Conservation (phyloP, 2,888 invertebrate species). For the Xiphydria camelus region DNA sequence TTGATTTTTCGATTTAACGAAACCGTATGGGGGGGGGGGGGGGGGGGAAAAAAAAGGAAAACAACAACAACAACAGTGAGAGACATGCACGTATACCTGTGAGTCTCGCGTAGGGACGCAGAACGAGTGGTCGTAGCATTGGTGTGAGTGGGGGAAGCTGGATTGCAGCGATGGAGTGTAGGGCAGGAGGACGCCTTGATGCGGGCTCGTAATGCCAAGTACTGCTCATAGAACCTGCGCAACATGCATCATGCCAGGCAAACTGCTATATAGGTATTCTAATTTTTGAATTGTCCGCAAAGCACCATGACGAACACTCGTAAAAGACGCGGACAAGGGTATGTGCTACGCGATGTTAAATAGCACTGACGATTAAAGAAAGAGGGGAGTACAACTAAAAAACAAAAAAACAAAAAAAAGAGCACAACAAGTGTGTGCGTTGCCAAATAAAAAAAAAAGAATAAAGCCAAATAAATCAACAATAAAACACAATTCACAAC, state of each 20-base stretch:
- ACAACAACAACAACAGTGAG: constrained; percentile 15
- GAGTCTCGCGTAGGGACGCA: constrained; percentile 64
- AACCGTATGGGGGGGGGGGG: too few relatives aligned
- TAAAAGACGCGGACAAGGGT: neutral
- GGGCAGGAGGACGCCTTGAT: constrained; percentile 86
- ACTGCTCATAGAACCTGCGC: constrained; percentile 85
- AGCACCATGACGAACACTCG: neutral
- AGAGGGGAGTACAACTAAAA: neutral
- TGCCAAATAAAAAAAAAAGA: neutral
- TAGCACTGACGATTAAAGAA: neutral
- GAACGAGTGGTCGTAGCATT: constrained; percentile 61
- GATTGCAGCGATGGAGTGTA: constrained; percentile 62
- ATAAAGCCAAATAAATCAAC: too few relatives aligned
- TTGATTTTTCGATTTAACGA: too few relatives aligned
- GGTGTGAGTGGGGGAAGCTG: constrained; percentile 56
- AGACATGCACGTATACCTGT: constrained; percentile 51
- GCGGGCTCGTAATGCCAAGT: constrained; percentile 84
- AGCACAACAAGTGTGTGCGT: neutral
- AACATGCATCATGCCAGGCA: constrained; percentile 58
- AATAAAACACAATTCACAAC: too few relatives aligned
- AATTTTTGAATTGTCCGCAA: constrained; percentile 18
- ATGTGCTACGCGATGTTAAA: constrained; percentile 1
- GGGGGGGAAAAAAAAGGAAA: constrained; percentile 32
- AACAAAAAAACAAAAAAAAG: constrained; percentile 1
- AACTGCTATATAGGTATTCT: constrained; percentile 43